Percentiles rank a stretch among this genome's conserved stretches.
phyloP scores from a whole-genome alignment of 1,140 invertebrate genomes.

The Drosophila cardini region DNA sequence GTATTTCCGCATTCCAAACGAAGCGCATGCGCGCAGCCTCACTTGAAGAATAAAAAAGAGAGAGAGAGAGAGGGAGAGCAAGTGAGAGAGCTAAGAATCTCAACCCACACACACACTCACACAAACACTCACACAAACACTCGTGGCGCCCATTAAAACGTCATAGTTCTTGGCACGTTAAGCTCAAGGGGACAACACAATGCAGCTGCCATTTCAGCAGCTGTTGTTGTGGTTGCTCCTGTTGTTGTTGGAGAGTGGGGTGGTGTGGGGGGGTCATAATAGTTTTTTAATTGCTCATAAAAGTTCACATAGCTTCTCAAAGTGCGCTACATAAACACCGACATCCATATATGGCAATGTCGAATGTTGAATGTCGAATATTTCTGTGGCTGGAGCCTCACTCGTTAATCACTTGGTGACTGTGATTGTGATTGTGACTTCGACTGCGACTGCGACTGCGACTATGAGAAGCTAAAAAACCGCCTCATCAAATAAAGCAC shows the following conservation, averaged over 20 bases:
- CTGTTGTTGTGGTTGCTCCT: conserved; percentile 1
- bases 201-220: conserved; percentile 50
- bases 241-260: conserved; percentile 5
- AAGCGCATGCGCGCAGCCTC: conserved; percentile 46
- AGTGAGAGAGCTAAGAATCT: conserved; percentile 6
- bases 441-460: conserved; percentile 27
- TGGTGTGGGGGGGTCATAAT: conserved; percentile 36
- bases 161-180: conserved; percentile 61
- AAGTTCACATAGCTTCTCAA: conserved; percentile 40
- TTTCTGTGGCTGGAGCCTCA: conserved; percentile 34
- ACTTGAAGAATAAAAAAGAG: background rate
- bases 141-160: conserved; percentile 74
- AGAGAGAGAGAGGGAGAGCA: background rate
- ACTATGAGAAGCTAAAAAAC: conserved; percentile 26
- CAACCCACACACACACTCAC: conserved; percentile 50
- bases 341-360: conserved; percentile 49
- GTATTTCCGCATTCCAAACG: conserved; percentile 68
- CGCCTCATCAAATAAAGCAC: conserved; percentile 62
- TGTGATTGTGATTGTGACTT: no score
- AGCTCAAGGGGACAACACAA: conserved; percentile 41
- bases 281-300: conserved; percentile 79
- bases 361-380: conserved; percentile 25
- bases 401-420: conserved; percentile 67
- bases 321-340: conserved; percentile 24
- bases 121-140: conserved; percentile 24